Evolutionary conservation across 2,888 invertebrate genomes (phyloP), one percentile per base, ranked within the genome.

Genomic region (Tortrix viridana): DNA sequence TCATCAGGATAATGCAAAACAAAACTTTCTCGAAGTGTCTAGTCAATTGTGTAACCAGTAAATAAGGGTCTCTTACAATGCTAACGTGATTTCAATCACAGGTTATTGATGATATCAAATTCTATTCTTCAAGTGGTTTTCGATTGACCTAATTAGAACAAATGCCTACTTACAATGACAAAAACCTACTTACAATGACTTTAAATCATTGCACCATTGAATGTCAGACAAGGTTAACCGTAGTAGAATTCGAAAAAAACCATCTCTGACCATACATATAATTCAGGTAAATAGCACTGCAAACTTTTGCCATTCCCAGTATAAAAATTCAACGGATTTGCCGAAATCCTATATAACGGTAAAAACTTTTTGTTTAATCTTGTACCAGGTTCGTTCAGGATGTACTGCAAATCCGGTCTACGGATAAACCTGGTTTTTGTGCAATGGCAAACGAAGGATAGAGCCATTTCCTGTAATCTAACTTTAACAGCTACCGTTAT

Each of bases 1-100:
- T 68, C 66, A 71, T 71, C 71, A 59, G 65, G 70, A 71, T 74
- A 74, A 74, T 69, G 65, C 67, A 69, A 65, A 70, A 65, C 69
- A 66, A 68, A 69, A 59, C 52, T 67, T 66, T 60, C 5, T 12
- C 37, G 62, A 66, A 65, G 65, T 61, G 66, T 68, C 71, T 67
- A 60, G 53, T 58, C 63, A 58, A 63, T 65, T 60, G 60, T 58
- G 53, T 41, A 47, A 50, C 44, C 41, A 57, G 46, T 26, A 52
- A 44, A 57, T 62, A 46, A 47, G 56, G 52, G 62, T 20, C 41
- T 38, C 43, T 32, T 26, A 38, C 43, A 5, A 26, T n/a, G 5
- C 16, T 23, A 19, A 47, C 12, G 3, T 14, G 3, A 20, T 19
- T 32, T 14, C 12, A 14, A 14, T 41, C n/a, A 16, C 2, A 41